Evolutionary conservation across 2,888 invertebrate species (phyloP).

Genomic region (Camptogramma bilineatum): DNA sequence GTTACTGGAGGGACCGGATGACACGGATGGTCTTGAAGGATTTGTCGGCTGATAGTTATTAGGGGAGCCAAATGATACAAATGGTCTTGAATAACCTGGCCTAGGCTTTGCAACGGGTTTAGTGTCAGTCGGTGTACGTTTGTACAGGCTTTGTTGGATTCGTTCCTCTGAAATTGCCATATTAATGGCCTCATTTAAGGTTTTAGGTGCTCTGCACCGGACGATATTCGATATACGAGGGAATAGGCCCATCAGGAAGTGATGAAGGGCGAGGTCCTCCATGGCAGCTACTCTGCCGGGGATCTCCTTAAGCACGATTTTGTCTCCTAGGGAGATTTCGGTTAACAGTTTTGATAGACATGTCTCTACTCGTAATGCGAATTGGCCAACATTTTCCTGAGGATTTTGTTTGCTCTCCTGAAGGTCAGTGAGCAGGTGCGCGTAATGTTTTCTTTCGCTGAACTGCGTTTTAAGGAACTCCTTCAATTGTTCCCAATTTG

Average conservation of each 20-base stretch:
- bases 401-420: not conserved
- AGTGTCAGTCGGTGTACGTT: too few relatives aligned
- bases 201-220: conserved; percentile 24
- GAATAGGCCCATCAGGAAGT: conserved; percentile 1
- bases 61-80: not conserved
- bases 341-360: conserved; percentile 46
- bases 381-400: conserved; percentile 44
- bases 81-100: too few relatives aligned
- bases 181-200: conserved; percentile 7
- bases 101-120: not conserved
- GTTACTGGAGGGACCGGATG: too few relatives aligned
- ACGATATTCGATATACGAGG: conserved; percentile 32
- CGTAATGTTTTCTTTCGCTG: conserved; percentile 45
- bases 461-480: conserved; percentile 46
- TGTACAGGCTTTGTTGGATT: conserved; percentile 16
- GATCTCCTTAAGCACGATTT: conserved; percentile 22
- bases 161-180: conserved; percentile 22
- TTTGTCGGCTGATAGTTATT: not conserved
- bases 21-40: too few relatives aligned
- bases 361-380: conserved; percentile 43
- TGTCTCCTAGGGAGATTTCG: conserved; percentile 40
- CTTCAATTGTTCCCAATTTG: conserved; percentile 42
- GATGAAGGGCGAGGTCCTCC: conserved; percentile 33
- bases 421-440: conserved; percentile 33
- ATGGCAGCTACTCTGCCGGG: conserved; percentile 28